Evolutionary conservation across 2,797 vertebrate species (phyloP), one percentile per base, ranked within the genome.

Genomic region (Eulemur mongoz): DNA sequence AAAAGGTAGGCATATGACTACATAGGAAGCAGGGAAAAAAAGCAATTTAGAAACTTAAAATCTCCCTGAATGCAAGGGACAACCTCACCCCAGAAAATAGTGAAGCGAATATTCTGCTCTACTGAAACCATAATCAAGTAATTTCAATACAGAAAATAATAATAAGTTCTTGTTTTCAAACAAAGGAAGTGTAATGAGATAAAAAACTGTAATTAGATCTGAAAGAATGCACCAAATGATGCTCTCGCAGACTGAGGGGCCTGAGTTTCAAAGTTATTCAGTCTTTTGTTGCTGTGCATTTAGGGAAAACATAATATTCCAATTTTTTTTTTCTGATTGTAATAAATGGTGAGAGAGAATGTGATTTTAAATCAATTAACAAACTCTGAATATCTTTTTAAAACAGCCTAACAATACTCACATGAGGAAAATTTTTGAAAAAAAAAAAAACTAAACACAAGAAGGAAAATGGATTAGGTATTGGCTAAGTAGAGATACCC

Each of bases 141-240:
- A 69, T 87, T 84, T 91, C 48, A 75, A 63, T n/a, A 80, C 14
- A 70, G 40, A 92, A 92, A 52, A 94, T 67, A 87, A 87, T 13
- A 35, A 82, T 17, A 35, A 84, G 15, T 65, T 89, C 7, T 83
- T 57, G 83, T 40, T 87, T 32, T 67, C 50, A 54, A 91, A 69
- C 17, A 78, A 82, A 87, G 20, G 12, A 32, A 35, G 22, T 57
- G 4, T 65, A 32, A 61, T 63, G 45, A 95, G n/a, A 45, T 22
- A 88, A 84, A 83, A 9, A 40, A n/a, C 9, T 50, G 20, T 32
- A 85, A 85, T 85, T 40, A 65, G 32, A 76, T 69, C 38, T 81
- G 45, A 80, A 30, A 72, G 30, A 67, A 76, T 43, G 22, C 4
- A 61, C 12, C 45, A 78, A 27, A 17, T 32, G 13, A 80, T 45